Evolutionary conservation across 2,888 invertebrate species (phyloP).

Genomic region (Linyphia triangularis): DNA sequence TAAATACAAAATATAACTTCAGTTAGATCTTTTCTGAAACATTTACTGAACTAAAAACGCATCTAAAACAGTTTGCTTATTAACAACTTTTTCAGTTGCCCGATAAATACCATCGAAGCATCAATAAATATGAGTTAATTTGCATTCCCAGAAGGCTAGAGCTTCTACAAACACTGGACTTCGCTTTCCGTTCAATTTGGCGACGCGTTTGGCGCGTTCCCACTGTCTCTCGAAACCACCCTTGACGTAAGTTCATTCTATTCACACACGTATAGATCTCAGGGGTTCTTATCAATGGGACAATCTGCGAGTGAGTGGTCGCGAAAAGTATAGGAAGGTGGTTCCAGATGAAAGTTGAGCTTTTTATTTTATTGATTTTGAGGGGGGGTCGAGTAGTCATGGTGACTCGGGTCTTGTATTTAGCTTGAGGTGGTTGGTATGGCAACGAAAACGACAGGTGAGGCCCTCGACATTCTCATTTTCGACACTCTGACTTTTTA

Average conservation of each 20-base stretch:
- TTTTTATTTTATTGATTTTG: slow-evolving; percentile 73
- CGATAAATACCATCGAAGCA: no score
- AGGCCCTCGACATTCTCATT: slow-evolving; percentile 48
- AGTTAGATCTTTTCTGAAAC: no score
- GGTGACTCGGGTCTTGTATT: slow-evolving; percentile 72
- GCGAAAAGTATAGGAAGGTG: slow-evolving; percentile 54
- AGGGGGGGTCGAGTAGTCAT: slow-evolving; percentile 66
- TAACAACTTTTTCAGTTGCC: no score
- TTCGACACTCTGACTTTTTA: slow-evolving; percentile 44
- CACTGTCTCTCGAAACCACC: background rate
- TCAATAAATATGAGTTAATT: no score
- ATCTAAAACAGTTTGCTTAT: no score
- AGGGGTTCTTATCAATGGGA: slow-evolving; percentile 51
- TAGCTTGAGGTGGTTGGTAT: slow-evolving; percentile 68
- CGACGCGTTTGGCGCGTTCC: slow-evolving; percentile 33
- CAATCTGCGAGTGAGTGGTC: slow-evolving; percentile 46
- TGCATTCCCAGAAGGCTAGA: no score
- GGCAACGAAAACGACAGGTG: slow-evolving; percentile 67
- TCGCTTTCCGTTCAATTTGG: background rate
- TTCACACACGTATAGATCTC: slow-evolving; percentile 34
- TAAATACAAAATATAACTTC: no score
- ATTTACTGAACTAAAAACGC: no score
- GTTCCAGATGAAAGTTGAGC: slow-evolving; percentile 66
- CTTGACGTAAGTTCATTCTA: slow-evolving; percentile 23
- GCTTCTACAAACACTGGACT: background rate